phyloP scores from a whole-genome alignment of 2,113 vertebrate genomes.

The Oostethus manadensis region DNA sequence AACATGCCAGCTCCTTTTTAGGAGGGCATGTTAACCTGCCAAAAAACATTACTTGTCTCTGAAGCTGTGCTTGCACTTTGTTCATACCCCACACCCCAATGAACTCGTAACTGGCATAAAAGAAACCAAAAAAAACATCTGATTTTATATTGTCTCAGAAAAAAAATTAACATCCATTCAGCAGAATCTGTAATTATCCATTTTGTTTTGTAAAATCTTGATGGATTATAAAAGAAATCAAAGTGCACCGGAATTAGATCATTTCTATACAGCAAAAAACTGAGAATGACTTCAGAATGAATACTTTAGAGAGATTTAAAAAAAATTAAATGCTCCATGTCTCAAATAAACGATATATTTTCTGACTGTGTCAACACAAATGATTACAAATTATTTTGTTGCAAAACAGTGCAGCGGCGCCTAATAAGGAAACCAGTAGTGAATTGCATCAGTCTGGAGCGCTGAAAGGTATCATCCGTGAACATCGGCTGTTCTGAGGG shows the following conservation, averaged over 20 bases:
- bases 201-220: background rate
- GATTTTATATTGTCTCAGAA: background rate
- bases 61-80: slow-evolving; percentile 1
- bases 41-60: slow-evolving; percentile 16
- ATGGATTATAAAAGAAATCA: background rate
- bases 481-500: too few species aligned
- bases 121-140: background rate
- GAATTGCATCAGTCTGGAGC: too few species aligned
- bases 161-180: background rate
- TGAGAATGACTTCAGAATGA: too few species aligned
- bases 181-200: background rate
- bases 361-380: too few species aligned
- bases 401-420: too few species aligned
- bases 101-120: background rate
- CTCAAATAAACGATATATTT: too few species aligned
- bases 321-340: too few species aligned
- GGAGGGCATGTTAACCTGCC: slow-evolving; percentile 13
- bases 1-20: slow-evolving; percentile 31
- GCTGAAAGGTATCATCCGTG: too few species aligned
- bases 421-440: too few species aligned
- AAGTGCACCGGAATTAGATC: background rate
- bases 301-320: too few species aligned
- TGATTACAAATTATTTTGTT: too few species aligned
- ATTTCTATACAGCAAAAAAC: background rate
- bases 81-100: background rate